Base-by-base conservation (phyloP, 37 sponge, comb jelly and placozoan species). In the Petrosia ficiformis region DNA sequence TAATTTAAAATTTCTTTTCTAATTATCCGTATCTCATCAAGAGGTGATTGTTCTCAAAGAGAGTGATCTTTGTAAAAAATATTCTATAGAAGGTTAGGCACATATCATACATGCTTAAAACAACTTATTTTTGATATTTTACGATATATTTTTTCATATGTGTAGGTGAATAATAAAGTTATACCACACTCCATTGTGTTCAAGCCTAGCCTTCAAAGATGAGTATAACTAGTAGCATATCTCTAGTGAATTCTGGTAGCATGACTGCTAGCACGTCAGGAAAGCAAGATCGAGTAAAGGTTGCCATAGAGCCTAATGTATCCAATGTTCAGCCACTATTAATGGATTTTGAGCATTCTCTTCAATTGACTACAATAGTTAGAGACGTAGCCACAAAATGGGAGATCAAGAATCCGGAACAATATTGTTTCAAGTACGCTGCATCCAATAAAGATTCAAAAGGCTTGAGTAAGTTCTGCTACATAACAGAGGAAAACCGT, bases 401-500 rank as follows among this genome's bases (percentile, higher is more conserved):
- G 93, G 61, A 43, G 26, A 78, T 88, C 1, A 75, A 77, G 22
- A 68, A 77, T 38, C 89, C 93, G 8, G 93, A 93, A n/a, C 39
- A 65, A 33, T 85, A 82, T 60, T 76, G 89, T 2, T 79, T 93
- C 72, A 93, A 87, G 76, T 88, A 84, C 52, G 78, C 76, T 25
- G 90, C 84, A 34, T 77, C 77, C 10, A 76, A 80, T 34, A 48
- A 48, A 14, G 54, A 48, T 14, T 73, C 79, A 21, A 56, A 48
- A 1, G 40, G 73, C 11, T 24, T 64, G 25, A 65, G 72, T 28
- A 90, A 85, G 43, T 82, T 85, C 70, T 84, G 84, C 39, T 93
- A 88, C 82, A 72, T 93, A 31, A 85, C 93, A 16, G 89, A 88
- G 52, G 89, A 81, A 8, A 88, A 87, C 59, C 77, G 93, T 37